A percentile compares a stretch with the other conserved stretches of the same genome.
These are phyloP conservation scores for Aradus depressus DNA, from an alignment of 2,888 invertebrate species.

Conservation along the genomic window DNA sequence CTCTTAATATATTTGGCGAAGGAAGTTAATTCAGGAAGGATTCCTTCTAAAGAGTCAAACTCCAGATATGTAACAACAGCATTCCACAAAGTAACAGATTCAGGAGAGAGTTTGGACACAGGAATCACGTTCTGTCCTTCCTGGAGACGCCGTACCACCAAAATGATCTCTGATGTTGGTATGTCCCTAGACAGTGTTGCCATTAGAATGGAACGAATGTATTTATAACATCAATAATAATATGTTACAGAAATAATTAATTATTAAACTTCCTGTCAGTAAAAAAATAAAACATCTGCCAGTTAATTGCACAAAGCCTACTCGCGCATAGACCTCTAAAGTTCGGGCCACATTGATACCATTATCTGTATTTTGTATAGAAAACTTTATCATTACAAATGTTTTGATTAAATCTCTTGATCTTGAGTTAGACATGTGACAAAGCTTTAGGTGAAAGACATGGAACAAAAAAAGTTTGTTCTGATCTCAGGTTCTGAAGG, in stretches of 20 bases:
- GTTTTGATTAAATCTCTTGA: no score
- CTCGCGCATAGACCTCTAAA: no score
- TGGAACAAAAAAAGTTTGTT: no score
- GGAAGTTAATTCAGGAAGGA: conserved; percentile 59
- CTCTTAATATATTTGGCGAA: conserved; percentile 61
- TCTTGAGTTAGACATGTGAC: no score
- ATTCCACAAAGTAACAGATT: conserved; percentile 52
- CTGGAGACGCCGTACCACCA: conserved; percentile 37
- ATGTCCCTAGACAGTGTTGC: conserved; percentile 34
- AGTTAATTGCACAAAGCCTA: no score
- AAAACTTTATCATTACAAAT: no score
- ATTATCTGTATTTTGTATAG: no score
- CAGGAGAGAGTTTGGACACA: conserved; percentile 42
- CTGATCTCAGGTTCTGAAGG: no score
- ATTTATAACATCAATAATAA: conserved; percentile 16
- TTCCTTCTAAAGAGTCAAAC: conserved; percentile 33
- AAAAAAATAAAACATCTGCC: no score
- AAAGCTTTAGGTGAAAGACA: no score
- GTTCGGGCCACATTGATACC: no score
- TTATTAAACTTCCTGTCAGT: conserved; percentile 12
- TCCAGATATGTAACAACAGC: conserved; percentile 44
- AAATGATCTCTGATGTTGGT: conserved; percentile 37
- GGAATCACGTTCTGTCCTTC: conserved; percentile 42
- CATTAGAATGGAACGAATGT: background rate
- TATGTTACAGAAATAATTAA: no score